phyloP scores from a whole-genome alignment of 2,797 vertebrate species.

The Parambassis ranga region DNA sequence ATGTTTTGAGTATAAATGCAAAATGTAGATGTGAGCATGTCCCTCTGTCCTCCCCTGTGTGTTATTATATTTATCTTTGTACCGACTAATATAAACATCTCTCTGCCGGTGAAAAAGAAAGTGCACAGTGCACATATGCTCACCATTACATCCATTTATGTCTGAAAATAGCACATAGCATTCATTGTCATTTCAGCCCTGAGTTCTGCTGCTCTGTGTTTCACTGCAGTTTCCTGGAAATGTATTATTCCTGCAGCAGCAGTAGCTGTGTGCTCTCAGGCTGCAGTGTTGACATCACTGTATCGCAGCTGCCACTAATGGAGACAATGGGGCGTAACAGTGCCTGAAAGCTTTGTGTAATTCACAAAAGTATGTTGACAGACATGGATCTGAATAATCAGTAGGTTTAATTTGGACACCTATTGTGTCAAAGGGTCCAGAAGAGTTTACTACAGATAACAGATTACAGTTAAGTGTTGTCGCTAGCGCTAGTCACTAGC shows the following conservation, averaged over 20 bases:
- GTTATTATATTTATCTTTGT: too few species aligned
- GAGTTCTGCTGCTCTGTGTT: neutral
- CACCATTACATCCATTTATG: slow-evolving; percentile 22
- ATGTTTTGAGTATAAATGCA: too few species aligned
- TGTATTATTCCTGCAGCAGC: neutral
- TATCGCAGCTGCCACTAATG: slow-evolving; percentile 33
- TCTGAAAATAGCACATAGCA: slow-evolving; percentile 17
- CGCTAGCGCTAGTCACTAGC: too few species aligned
- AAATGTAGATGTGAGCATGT: too few species aligned
- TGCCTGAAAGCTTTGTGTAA: slow-evolving; percentile 30
- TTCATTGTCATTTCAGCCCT: slow-evolving; percentile 12
- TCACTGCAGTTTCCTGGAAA: slow-evolving; percentile 29
- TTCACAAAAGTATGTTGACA: slow-evolving; percentile 8
- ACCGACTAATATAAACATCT: too few species aligned
- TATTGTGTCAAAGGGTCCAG: neutral
- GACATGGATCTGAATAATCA: slow-evolving; percentile 4
- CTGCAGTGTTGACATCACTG: slow-evolving; percentile 23
- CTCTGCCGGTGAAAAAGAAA: too few species aligned
- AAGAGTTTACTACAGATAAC: too few species aligned
- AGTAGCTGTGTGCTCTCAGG: slow-evolving; percentile 6
- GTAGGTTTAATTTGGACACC: neutral
- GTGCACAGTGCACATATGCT: neutral
- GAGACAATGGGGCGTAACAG: slow-evolving; percentile 9
- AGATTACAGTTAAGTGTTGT: too few species aligned
- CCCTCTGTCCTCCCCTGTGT: too few species aligned